These are phyloP conservation scores for Caenorhabditis remanei DNA, from an alignment of 1,140 invertebrate genomes.

Conservation along the genomic window DNA sequence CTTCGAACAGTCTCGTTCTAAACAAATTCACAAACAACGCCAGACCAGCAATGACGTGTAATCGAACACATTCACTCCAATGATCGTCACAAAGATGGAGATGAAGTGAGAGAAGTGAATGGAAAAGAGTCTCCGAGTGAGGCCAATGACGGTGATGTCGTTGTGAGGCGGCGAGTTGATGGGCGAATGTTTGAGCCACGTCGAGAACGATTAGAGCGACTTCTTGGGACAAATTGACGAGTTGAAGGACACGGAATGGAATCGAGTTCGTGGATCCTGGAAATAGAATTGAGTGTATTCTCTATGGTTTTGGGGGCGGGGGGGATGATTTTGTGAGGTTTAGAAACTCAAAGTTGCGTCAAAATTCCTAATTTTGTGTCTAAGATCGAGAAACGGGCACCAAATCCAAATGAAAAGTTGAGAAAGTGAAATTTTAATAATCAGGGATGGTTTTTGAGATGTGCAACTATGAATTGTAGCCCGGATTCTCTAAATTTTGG, in stretches of 20 bases:
- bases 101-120: slow-evolving; percentile 86
- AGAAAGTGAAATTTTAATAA: too few species aligned
- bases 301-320: too few species aligned
- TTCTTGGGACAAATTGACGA: slow-evolving; percentile 87
- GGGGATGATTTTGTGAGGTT: too few species aligned
- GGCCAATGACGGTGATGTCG: slow-evolving; percentile 1
- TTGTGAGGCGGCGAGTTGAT: slow-evolving; percentile 83
- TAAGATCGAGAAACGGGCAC: too few species aligned
- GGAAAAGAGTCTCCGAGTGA: slow-evolving; percentile 80
- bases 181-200: slow-evolving; percentile 86
- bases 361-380: too few species aligned
- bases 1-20: slow-evolving; percentile 70
- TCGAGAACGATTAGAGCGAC: slow-evolving; percentile 89
- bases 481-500: too few species aligned
- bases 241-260: slow-evolving; percentile 58
- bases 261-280: slow-evolving; percentile 81
- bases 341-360: too few species aligned
- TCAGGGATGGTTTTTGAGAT: too few species aligned
- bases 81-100: slow-evolving; percentile 88
- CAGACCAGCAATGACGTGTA: slow-evolving; percentile 90
- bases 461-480: too few species aligned
- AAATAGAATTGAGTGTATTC: too few species aligned
- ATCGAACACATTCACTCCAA: slow-evolving; percentile 89
- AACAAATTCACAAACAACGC: slow-evolving; percentile 90
- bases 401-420: too few species aligned